Evolutionary conservation across 2,797 vertebrate species (phyloP), one percentile per base, ranked within the genome.

Genomic region (Antrozous pallidus): DNA sequence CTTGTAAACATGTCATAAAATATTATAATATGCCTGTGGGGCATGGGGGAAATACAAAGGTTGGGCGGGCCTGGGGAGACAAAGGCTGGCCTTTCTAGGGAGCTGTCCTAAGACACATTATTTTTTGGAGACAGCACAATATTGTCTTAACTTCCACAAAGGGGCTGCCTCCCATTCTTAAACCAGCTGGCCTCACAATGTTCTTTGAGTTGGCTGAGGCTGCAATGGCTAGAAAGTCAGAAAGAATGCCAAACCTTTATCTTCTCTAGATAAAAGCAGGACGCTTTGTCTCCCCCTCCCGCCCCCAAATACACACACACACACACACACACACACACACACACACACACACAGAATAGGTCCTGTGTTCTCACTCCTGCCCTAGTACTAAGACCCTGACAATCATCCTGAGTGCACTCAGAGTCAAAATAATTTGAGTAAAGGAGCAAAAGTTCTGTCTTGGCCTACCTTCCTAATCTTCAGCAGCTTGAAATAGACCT

Each of bases 1-100:
- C 97, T 97, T 98, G 98, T 98, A 98, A 98, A 98, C 97, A 97
- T 98, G 98, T 98, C 98, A 98, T 98, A 97, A 97, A 98, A 98
- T 97, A 98, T 97, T 97, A 96, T 74, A 97, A 97, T 96, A 96
- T 6, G 96, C 96, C 97, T 96, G 94, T 75, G 96, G 96, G 96
- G 95, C 96, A 93, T 1, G 31, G 82, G 82, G 88, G 36, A 95
- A 5, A 11, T 82, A 69, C 94, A 92, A 79, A 85, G 92, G 75
- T 89, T 91, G 94, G 91, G 93, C 87, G 71, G 85, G 92, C 9
- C 61, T 83, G 20, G 71, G 91, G 85, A 93, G 11, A 47, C 79
- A 82, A 90, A 16, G 63, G 33, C 73, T 82, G 91, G 67, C 81
- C 92, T 95, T 96, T 94, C 88, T 54, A 22, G 31, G 81, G 74